phyloP scores from a whole-genome alignment of 2,797 vertebrate species.

The Falco peregrinus region DNA sequence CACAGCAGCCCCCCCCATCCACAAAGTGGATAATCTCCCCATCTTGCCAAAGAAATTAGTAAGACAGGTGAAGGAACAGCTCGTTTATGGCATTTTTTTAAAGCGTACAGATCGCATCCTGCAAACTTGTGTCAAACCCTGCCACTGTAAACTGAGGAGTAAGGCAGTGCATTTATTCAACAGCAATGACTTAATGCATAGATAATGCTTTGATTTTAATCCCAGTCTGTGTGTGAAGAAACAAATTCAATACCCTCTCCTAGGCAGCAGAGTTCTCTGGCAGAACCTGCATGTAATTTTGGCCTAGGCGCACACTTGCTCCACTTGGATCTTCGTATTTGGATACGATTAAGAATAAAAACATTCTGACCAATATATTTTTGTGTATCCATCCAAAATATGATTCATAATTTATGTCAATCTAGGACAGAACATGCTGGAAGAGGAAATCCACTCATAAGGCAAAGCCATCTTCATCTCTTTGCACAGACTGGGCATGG shows the following conservation, averaged over 20 bases:
- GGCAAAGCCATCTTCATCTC: background rate
- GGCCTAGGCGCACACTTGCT: background rate
- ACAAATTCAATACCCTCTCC: background rate
- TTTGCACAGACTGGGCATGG: background rate
- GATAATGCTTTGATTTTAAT: background rate
- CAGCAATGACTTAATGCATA: background rate
- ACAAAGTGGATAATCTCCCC: background rate
- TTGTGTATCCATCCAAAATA: background rate
- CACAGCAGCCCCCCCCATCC: background rate
- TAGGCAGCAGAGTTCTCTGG: background rate
- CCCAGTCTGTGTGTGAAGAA: background rate
- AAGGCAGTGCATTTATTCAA: background rate
- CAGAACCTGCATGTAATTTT: background rate
- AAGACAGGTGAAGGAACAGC: background rate
- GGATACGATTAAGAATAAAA: background rate
- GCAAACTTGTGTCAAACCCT: background rate
- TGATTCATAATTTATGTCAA: background rate
- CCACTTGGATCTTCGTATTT: background rate
- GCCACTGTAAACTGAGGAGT: too few species aligned
- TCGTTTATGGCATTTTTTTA: background rate
- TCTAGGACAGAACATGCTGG: background rate
- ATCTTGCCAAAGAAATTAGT: background rate
- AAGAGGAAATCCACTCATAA: background rate
- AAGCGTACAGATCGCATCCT: background rate
- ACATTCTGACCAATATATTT: background rate